Percentiles rank a stretch among this genome's conserved stretches.
Conservation (phyloP, 1,140 invertebrate species). For the Musca domestica region DNA sequence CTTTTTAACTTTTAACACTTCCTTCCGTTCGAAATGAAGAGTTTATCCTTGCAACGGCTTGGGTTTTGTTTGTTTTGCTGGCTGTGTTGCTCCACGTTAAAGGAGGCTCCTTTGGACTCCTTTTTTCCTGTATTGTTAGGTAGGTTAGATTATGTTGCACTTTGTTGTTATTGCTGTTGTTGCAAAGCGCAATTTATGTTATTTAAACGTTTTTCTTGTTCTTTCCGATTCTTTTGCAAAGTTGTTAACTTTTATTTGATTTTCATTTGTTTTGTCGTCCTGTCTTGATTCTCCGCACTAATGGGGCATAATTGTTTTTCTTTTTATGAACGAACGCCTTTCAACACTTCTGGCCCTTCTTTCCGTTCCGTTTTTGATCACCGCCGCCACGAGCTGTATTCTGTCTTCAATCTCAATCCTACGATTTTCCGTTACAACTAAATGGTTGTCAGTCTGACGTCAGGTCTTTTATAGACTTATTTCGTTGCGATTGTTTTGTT, state of each 20-base stretch:
- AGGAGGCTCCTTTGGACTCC: neutral
- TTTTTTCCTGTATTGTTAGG: neutral
- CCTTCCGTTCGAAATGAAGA: slow-evolving; percentile 4
- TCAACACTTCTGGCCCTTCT: neutral
- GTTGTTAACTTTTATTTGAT: slow-evolving; percentile 7
- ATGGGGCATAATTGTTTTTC: neutral
- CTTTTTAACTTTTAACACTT: slow-evolving; percentile 12
- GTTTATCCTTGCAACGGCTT: neutral
- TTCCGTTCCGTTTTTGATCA: too few species aligned
- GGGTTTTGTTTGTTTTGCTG: neutral
- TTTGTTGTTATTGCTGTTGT: neutral
- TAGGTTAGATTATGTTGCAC: neutral
- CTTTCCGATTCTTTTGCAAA: neutral
- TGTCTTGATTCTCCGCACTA: neutral
- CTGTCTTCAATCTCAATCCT: neutral
- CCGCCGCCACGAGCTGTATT: neutral
- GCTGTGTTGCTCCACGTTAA: too few species aligned
- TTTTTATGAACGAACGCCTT: neutral
- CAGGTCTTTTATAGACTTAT: slow-evolving; percentile 23
- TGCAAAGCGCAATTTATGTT: neutral
- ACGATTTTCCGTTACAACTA: slow-evolving; percentile 10
- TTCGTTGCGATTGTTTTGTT: neutral
- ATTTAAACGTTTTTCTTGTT: slow-evolving; percentile 1
- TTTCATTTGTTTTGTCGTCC: neutral
- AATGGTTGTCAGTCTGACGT: slow-evolving; percentile 11